Evolutionary conservation across 2,113 vertebrate genomes (phyloP).

Genomic region (Siniperca chuatsi): DNA sequence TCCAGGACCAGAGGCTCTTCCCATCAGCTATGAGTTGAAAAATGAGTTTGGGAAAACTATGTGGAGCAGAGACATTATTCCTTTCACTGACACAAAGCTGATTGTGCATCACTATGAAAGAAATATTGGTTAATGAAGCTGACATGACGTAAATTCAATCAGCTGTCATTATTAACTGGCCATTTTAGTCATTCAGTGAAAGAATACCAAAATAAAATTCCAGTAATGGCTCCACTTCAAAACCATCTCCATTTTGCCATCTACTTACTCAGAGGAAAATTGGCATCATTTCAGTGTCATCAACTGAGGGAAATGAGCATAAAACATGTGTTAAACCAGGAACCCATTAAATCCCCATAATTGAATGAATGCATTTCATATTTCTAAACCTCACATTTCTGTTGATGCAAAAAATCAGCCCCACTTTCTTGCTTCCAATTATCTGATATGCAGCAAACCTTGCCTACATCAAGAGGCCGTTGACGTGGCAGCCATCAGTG

Average conservation of each 20-base stretch:
- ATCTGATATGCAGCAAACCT: slow-evolving; percentile 22
- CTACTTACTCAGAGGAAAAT: slow-evolving; percentile 32
- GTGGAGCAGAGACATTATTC: neutral
- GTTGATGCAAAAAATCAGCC: neutral
- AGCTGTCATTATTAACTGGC: slow-evolving; percentile 8
- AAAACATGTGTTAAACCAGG: slow-evolving; percentile 19
- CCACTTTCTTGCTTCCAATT: slow-evolving; percentile 12
- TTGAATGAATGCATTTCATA: slow-evolving; percentile 27
- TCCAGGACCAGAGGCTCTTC: neutral
- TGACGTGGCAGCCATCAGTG: slow-evolving; percentile 15
- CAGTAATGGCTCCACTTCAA: slow-evolving; percentile 41
- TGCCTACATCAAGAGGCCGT: neutral
- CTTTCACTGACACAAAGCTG: neutral
- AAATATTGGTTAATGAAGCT: neutral
- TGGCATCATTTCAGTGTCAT: slow-evolving; percentile 45
- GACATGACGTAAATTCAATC: slow-evolving; percentile 12
- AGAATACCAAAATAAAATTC: slow-evolving; percentile 18
- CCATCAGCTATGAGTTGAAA: neutral
- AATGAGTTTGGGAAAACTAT: neutral
- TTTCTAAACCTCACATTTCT: slow-evolving; percentile 35
- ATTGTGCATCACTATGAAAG: neutral
- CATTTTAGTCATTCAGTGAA: slow-evolving; percentile 32
- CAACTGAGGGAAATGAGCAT: slow-evolving; percentile 25
- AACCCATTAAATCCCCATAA: slow-evolving; percentile 34
- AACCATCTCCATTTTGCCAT: slow-evolving; percentile 41